Evolutionary conservation across 2,797 vertebrate genomes (phyloP), one percentile per base, ranked within the genome.

Genomic region (Scomberomorus guttatus): DNA sequence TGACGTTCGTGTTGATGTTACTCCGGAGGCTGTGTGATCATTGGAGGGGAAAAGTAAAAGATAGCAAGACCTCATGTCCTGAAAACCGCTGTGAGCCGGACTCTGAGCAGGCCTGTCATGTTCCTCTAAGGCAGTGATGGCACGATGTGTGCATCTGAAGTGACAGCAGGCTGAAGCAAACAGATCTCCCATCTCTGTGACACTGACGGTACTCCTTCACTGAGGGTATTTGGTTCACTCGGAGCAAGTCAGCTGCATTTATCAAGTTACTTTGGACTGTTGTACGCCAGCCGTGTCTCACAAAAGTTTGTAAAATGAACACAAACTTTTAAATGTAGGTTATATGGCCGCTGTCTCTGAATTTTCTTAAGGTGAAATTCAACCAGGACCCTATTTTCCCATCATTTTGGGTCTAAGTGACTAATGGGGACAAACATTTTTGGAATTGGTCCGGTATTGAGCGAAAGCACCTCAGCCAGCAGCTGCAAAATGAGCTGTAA

Each of bases 151-250:
- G 78, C 75, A 90, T 89, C 37, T 84, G 87, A 89, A 93, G 87
- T 86, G 92, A 91, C 92, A 92, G 84, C 68, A 20, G 76, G 78
- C 84, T 90, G 82, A 75, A 89, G 70, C 82, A 72, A 77, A 90
- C 76, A 63, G 55, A 83, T 87, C 85, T 83, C 52, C 75, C n/a
- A 2, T 82, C 72, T 81, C 74, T 37, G 73, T 76, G 76, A 85
- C 81, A 71, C 72, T 63, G 80, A 46, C 25, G 14, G 39, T 46
- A 15, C 60, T 81, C 46, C 60, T 68, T 63, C 18, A 62, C 79
- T 44, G 8, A 44, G 65, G 69, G 68, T 78, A 57, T 87, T 80
- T 34, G 69, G 75, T 86, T 74, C 69, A 78, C 59, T 82, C 59
- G 0, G 58, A 83, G 65, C 61, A 71, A 73, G 70, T 74, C 57